A percentile compares a stretch with the other conserved stretches of the same genome.
Evolutionary conservation across 2,113 vertebrate species (phyloP).

Genomic region (Tinamus guttatus): DNA sequence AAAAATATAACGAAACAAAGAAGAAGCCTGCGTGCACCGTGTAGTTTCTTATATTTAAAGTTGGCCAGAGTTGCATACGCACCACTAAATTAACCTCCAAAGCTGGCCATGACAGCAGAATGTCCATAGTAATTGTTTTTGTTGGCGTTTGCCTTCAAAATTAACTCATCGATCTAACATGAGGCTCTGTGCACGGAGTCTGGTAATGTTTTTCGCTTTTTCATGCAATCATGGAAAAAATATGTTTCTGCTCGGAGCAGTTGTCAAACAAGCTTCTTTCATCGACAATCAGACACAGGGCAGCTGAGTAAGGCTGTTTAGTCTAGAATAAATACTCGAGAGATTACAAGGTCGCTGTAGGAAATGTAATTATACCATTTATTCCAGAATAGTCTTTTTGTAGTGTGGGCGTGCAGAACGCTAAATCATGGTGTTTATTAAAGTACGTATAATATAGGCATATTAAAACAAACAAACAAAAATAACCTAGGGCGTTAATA

Average conservation of each 20-base stretch:
- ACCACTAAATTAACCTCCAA: conserved; percentile 82
- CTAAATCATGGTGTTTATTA: conserved; percentile 74
- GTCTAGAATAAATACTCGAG: conserved; percentile 89
- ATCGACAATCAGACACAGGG: conserved; percentile 86
- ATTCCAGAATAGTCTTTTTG: conserved; percentile 79
- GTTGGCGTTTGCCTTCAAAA: conserved; percentile 85
- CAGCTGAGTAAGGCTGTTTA: conserved; percentile 94
- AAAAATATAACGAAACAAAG: conserved; percentile 74
- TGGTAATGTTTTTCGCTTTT: conserved; percentile 82
- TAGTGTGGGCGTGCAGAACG: conserved; percentile 62
- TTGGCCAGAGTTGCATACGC: conserved; percentile 47
- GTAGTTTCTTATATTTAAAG: conserved; percentile 53
- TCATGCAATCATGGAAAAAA: conserved; percentile 90
- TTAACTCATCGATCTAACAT: conserved; percentile 87
- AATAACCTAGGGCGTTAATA: not conserved
- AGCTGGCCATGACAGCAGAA: conserved; percentile 84
- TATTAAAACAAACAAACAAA: not conserved
- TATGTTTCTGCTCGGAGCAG: conserved; percentile 86
- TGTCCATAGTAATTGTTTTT: conserved; percentile 87
- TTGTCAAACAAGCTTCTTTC: conserved; percentile 91
- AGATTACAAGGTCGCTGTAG: conserved; percentile 85
- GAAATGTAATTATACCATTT: conserved; percentile 86
- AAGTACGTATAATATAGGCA: conserved; percentile 4
- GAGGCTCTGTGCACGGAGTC: conserved; percentile 81
- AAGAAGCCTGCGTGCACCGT: conserved; percentile 29